phyloP scores from a whole-genome alignment of 2,113 vertebrate species.

The Pluvialis apricaria region DNA sequence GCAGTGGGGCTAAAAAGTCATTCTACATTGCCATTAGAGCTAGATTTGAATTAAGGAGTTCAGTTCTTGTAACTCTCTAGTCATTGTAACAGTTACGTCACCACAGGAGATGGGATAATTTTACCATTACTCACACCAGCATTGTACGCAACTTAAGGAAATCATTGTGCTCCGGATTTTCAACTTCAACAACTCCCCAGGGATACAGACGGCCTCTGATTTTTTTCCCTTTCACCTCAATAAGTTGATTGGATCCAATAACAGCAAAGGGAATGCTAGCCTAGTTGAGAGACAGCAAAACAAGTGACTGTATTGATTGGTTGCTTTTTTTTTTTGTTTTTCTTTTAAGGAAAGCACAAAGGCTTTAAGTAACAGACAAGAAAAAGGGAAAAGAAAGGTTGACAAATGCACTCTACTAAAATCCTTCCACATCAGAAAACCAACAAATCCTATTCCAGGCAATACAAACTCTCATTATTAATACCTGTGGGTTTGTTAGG shows the following conservation, averaged over 20 bases:
- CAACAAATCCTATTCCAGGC: neutral
- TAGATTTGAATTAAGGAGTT: neutral
- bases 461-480: neutral
- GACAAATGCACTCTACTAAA: neutral
- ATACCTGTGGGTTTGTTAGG: neutral
- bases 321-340: neutral
- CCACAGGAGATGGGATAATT: neutral
- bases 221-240: slow-evolving; percentile 93
- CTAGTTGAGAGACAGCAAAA: slow-evolving; percentile 45
- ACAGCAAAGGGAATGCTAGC: slow-evolving; percentile 88
- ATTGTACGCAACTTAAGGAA: slow-evolving; percentile 88
- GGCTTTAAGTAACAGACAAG: neutral
- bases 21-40: neutral
- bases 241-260: slow-evolving; percentile 87
- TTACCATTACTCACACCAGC: slow-evolving; percentile 80
- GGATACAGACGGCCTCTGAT: slow-evolving; percentile 84
- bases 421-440: neutral
- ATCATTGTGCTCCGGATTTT: slow-evolving; percentile 92
- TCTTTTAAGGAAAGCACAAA: neutral
- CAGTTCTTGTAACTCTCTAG: neutral
- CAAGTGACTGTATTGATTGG: neutral
- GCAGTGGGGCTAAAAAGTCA: neutral
- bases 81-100: neutral
- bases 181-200: slow-evolving; percentile 86
- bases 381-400: neutral